Base-by-base conservation (phyloP, 2,113 vertebrate genomes). In the Saccopteryx bilineata region DNA sequence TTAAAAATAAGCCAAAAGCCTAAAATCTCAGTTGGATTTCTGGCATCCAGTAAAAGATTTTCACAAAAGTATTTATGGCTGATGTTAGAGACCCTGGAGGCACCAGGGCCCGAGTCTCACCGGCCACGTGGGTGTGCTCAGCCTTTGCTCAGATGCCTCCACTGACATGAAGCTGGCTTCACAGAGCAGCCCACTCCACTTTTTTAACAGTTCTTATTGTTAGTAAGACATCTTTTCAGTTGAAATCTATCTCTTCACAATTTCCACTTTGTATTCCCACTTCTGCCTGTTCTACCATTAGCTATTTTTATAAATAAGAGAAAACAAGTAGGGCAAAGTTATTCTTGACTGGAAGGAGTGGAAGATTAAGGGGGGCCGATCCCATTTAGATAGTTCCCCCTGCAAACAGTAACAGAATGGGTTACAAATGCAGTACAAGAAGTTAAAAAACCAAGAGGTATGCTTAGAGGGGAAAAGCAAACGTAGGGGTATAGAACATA, bases 161-260 rank as follows among this genome's bases (percentile, higher is more conserved):
- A 50, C 2, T 0, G 3, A 23, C 63, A 1, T 82, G 50, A 56
- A 31, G 54, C 31, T 13, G 1, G 0, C 33, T 28, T 39, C 50
- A 6, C 66, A 56, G 19, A 84, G 61, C 78, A 46, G 85, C 46
- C 12, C 15, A 5, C 21, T 23, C n/a, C 12, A 46, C 79, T 48
- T 60, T 46, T 46, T 48, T 69, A 76, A 78, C 58, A 63, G 15
- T 13, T 72, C 78, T 11, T 7, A 14, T 65, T 28, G 52, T 91
- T 31, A 93, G 58, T 24, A 54, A 84, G 48, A 50, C 31, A 50
- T 82, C 33, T 81, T 86, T 48, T 46, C 61, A 79, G 28, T 23
- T 85, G 23, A 93, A 87, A 74, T 95, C 89, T 71, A 5, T 83
- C 39, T 95, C 79, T 15, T 87, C 75, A 90, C 11, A 24, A 26